Base-by-base conservation (phyloP, 30 jellyfish, hydroid and myxozoan species). In the Aurelia aurita region DNA sequence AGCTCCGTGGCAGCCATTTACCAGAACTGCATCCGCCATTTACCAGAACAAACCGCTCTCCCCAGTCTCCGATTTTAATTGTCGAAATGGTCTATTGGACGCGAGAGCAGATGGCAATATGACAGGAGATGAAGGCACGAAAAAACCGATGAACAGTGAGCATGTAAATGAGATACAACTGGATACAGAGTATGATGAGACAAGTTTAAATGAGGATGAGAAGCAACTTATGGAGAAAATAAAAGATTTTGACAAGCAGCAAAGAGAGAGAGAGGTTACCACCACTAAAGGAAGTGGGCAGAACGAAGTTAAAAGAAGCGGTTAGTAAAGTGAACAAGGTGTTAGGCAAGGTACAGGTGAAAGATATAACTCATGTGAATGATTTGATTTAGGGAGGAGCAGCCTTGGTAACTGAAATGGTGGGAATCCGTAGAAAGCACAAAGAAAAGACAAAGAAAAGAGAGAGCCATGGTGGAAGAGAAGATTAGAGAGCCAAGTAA, bases 301-400 rank as follows among this genome's bases (percentile, higher is more conserved):
- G 73, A 11, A 60, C 13, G 31, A 60, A 23, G 31, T 60, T 60
- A 60, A 13, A 18, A 22, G 73, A 60, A 23, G 73, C 21, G 73
- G 73, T 60, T 18, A 60, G 31, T 23, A 68, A 16, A 11, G 62
- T 68, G 13, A 35, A 68, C 25, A 69, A 11, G n/a, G 70, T 68
- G 28, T 13, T 68, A 11, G 80, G 66, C 8, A 68, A 68, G 68
- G 69, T 68, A 11, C 14, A 68, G 68, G 66, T 68, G 28, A 31
- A 16, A 31, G 80, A 68, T 31, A 68, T 68, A 12, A 68, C 80
- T 68, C 69, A 28, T 10, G 67, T 68, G 68, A 68, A 68, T 68
- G 80, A 68, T 31, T 69, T 68, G 28, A 26, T 35, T 10, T 68
- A 68, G 14, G n/a, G 80, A 13, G 69, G 80, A n/a, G n/a, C n/a